Evolutionary conservation across 2,797 vertebrate genomes (phyloP).

Genomic region (Crypturellus tataupa): DNA sequence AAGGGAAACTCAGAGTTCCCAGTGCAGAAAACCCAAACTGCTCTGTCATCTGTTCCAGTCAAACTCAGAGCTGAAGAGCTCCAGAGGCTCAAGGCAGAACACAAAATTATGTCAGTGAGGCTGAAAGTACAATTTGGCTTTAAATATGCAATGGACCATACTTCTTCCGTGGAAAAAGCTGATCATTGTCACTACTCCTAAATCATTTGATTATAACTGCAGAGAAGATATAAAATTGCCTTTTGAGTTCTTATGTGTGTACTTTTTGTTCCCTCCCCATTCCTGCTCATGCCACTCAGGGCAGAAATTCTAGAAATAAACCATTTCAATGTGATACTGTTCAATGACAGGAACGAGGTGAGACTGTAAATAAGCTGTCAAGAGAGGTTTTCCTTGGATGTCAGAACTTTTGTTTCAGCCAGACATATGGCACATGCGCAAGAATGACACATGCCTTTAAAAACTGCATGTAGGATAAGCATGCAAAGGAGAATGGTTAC

Average conservation of each 20-base stretch:
- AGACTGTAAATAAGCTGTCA: not conserved
- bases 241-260: not conserved
- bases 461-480: not conserved
- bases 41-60: not conserved
- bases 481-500: not conserved
- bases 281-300: fast-evolving
- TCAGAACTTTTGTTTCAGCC: not conserved
- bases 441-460: not conserved
- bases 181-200: not conserved
- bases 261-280: not conserved
- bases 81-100: not conserved
- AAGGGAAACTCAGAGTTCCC: not conserved
- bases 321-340: not conserved
- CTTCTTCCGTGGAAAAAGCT: not conserved
- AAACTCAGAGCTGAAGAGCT: not conserved
- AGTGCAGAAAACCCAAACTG: not conserved
- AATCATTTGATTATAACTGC: not conserved
- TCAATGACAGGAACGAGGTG: not conserved
- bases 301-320: not conserved
- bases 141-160: not conserved
- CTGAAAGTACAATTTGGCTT: not conserved
- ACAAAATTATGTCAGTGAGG: not conserved
- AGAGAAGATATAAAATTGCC: not conserved
- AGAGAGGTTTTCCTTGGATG: not conserved
- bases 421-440: not conserved